Base-by-base conservation (phyloP, 2,888 invertebrate genomes). In the Eupithecia tripunctaria region DNA sequence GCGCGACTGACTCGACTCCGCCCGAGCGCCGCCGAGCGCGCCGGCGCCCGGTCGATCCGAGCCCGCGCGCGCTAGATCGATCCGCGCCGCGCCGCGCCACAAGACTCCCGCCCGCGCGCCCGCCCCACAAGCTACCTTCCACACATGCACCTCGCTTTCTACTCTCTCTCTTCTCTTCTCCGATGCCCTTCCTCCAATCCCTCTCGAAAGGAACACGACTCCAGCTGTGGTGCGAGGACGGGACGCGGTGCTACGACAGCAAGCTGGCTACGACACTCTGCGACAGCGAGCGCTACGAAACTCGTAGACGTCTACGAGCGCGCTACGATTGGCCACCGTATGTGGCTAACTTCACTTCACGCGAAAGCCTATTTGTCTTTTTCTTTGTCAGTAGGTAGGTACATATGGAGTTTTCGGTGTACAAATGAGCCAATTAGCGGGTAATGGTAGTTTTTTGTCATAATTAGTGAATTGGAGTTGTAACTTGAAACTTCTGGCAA, bases 281-380 rank as follows among this genome's bases (percentile, higher is more conserved):
- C 91, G 91, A 88, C 91, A 89, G 82, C 84, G 85, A 77, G 80
- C 84, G 89, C 91, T 91, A 90, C 91, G 90, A 86, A 87, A 82
- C 86, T 89, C 91, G 92, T 93, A 93, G 93, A 86, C 87, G 86
- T 86, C 91, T 90, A 90, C 91, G 89, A 76, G 80, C 74, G 72
- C 76, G 87, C 89, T 88, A 86, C 88, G 89, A 90, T 89, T 89
- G 89, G 87, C 80, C 73, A 78, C 72, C 76, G 84, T n/a, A 79
- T 70, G 80, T 80, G 82, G 82, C 84, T 84, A 82, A 80, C 81
- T 85, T 84, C 82, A 80, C 81, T 85, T 84, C 82, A 72, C 76
- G 29, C 80, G 80, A 81, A 68, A 75, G 73, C 75, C 74, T 79
- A 78, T 85, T 84, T 85, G 80, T 85, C 82, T 84, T 84, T 12